These are phyloP conservation scores for Pygmarrhopalites habei DNA, from an alignment of 1,140 invertebrate species.

Conservation along the genomic window DNA sequence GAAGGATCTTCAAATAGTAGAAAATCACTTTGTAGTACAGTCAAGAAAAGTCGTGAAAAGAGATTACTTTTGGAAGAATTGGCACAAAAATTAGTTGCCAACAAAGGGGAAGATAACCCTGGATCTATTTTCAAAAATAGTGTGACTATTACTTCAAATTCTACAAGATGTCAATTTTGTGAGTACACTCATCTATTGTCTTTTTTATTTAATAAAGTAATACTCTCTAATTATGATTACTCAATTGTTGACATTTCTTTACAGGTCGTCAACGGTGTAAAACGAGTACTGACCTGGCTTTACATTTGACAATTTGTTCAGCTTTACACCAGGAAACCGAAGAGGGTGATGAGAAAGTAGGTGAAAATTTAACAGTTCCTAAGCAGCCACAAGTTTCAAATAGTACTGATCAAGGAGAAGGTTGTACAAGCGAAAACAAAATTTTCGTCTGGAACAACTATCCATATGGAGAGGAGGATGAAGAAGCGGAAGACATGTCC, in stretches of 20 bases:
- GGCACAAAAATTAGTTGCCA: conserved; percentile 22
- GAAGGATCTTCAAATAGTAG: too few relatives aligned
- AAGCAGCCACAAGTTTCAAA: neutral
- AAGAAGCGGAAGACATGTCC: conserved; percentile 28
- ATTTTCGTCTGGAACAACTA: conserved; percentile 25
- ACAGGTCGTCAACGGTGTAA: conserved; percentile 74
- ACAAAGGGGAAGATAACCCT: conserved; percentile 1
- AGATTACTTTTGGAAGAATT: conserved; percentile 15
- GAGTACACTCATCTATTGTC: too few relatives aligned
- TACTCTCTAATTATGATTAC: too few relatives aligned
- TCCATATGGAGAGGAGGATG: conserved; percentile 31
- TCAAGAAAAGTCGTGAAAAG: conserved; percentile 9
- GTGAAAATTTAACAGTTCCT: neutral
- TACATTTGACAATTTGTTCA: conserved; percentile 62
- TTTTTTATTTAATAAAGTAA: too few relatives aligned
- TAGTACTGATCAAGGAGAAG: conserved; percentile 43
- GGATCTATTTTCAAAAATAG: conserved; percentile 29
- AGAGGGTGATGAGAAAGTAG: conserved; percentile 41
- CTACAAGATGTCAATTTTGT: conserved; percentile 76
- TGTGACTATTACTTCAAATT: conserved; percentile 41
- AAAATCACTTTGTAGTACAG: neutral
- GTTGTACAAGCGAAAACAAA: conserved; percentile 13
- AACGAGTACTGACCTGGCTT: conserved; percentile 63
- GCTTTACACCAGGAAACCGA: conserved; percentile 42
- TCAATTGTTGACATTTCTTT: too few relatives aligned